phyloP scores from a whole-genome alignment of 2,888 invertebrate genomes.

The Resseliella maxima region DNA sequence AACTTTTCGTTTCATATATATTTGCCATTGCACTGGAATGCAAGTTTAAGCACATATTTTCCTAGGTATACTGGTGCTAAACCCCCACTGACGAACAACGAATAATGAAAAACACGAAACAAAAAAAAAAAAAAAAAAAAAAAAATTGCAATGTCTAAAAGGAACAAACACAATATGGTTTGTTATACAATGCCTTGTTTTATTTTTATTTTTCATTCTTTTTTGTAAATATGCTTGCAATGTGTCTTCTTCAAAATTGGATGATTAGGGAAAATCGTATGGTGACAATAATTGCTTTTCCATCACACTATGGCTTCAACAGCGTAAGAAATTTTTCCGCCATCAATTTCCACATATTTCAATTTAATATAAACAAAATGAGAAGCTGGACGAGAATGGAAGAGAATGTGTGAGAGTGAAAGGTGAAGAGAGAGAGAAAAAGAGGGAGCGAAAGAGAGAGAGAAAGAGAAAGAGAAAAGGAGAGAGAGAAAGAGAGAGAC shows the following conservation, averaged over 20 bases:
- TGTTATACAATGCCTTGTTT: neutral
- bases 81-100: no score
- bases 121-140: neutral
- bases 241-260: slow-evolving; percentile 28
- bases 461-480: no score
- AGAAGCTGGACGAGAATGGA: no score
- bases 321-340: neutral
- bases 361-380: slow-evolving; percentile 1
- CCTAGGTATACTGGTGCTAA: no score
- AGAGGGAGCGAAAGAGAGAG: no score
- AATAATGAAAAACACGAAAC: neutral
- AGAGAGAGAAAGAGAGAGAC: slow-evolving; percentile 3
- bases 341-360: neutral
- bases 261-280: neutral
- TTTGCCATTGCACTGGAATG: no score
- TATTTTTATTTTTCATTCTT: neutral
- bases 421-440: no score
- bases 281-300: slow-evolving; percentile 6
- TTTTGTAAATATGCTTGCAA: neutral
- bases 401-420: neutral
- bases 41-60: no score
- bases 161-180: neutral
- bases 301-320: neutral
- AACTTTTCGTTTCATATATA: no score
- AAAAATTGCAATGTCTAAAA: neutral